Conservation (phyloP, 2,113 vertebrate genomes). For the Dicentrarchus labrax region DNA sequence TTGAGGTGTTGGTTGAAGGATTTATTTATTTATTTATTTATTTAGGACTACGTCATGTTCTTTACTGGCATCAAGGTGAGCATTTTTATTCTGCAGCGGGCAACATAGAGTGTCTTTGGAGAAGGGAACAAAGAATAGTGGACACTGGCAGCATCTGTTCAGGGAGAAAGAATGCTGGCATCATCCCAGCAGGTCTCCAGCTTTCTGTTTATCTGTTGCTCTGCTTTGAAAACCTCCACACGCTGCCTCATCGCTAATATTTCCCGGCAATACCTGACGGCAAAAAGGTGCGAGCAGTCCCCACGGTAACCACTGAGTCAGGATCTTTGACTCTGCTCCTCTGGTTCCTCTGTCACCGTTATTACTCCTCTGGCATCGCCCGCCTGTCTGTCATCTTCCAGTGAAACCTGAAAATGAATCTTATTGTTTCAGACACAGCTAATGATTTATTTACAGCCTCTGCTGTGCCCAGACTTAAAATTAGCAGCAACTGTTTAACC, state of each 20-base stretch:
- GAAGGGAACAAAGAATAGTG: conserved; percentile 45
- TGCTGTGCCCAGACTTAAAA: conserved; percentile 57
- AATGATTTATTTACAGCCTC: conserved; percentile 77
- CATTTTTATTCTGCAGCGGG: conserved; percentile 39
- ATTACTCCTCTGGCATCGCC: conserved; percentile 34
- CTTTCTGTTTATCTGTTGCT: conserved; percentile 43
- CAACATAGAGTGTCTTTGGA: not conserved
- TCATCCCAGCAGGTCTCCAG: conserved; percentile 41
- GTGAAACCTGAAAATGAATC: conserved; percentile 48
- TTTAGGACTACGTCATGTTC: not conserved
- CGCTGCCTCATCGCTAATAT: conserved; percentile 7
- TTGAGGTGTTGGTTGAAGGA: conserved; percentile 1
- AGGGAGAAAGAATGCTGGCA: conserved; percentile 47
- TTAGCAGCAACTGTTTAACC: conserved; percentile 55
- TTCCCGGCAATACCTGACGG: conserved; percentile 18
- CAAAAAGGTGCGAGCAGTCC: conserved; percentile 21
- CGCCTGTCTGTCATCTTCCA: conserved; percentile 38
- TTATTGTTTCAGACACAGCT: conserved; percentile 70
- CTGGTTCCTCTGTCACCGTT: conserved; percentile 17
- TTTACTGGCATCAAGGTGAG: conserved; percentile 38
- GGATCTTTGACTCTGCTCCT: conserved; percentile 13
- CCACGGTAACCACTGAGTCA: not conserved
- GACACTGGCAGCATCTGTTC: conserved; percentile 63
- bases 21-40: not conserved
- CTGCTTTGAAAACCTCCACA: conserved; percentile 41